Conservation (phyloP, 2,797 vertebrate species). For the Mormyrus hasselquistii region DNA sequence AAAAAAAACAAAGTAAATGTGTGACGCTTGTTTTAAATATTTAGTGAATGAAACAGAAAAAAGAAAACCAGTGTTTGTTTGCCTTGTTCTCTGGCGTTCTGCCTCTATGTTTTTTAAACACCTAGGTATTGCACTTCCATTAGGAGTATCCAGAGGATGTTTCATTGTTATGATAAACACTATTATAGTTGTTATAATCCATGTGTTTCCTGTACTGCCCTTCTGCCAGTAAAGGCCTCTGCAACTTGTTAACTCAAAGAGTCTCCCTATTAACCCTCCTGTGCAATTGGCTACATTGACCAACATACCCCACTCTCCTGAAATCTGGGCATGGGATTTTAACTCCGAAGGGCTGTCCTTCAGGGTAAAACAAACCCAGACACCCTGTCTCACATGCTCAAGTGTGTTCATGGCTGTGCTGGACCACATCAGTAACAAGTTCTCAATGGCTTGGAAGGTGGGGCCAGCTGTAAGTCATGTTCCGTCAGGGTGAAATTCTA, state of each 20-base stretch:
- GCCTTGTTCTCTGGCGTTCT: slow-evolving; percentile 63
- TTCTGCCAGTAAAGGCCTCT: slow-evolving; percentile 21
- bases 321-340: neutral
- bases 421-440: neutral
- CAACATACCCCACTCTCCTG: neutral
- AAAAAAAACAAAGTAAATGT: slow-evolving; percentile 53
- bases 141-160: slow-evolving; percentile 46
- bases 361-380: neutral
- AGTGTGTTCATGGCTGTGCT: neutral
- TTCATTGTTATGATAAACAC: slow-evolving; percentile 46
- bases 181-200: slow-evolving; percentile 39
- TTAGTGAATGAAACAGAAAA: slow-evolving; percentile 66
- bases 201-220: slow-evolving; percentile 32
- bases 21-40: slow-evolving; percentile 71
- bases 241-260: slow-evolving; percentile 22
- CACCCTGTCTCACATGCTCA: neutral
- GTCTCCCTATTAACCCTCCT: neutral
- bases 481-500: neutral
- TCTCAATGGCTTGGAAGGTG: neutral
- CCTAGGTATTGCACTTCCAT: slow-evolving; percentile 53
- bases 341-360: neutral
- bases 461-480: neutral
- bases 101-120: slow-evolving; percentile 54
- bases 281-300: neutral
- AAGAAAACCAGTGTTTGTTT: slow-evolving; percentile 66